These are phyloP conservation scores for Scaptomyza graminum DNA, from an alignment of 1,140 invertebrate species.

Conservation along the genomic window DNA sequence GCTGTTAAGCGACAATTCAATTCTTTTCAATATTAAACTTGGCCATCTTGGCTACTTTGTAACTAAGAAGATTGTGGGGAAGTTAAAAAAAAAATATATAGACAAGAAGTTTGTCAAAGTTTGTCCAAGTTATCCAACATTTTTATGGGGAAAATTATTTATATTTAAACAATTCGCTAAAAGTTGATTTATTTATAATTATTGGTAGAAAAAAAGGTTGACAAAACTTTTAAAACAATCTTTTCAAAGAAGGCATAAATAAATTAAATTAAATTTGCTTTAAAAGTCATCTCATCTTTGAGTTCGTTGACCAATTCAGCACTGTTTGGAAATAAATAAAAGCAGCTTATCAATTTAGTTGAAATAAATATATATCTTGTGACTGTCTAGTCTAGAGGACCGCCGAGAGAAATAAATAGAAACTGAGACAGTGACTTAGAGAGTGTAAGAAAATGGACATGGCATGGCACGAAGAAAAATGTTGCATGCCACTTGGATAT, in stretches of 20 bases:
- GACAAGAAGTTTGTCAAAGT: not conserved
- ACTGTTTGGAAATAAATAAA: conserved; percentile 34
- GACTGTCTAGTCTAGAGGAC: conserved; percentile 29
- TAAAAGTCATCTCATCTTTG: not conserved
- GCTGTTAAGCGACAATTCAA: not conserved
- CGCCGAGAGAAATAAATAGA: conserved; percentile 35
- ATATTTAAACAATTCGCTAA: too few relatives aligned
- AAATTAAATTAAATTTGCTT: not conserved
- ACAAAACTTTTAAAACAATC: not conserved
- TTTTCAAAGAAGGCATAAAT: not conserved
- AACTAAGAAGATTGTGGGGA: not conserved
- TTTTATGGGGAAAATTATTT: not conserved
- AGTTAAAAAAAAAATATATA: not conserved
- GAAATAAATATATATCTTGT: conserved; percentile 44
- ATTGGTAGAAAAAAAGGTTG: not conserved
- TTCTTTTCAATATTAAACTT: conserved; percentile 4
- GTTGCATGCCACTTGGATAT: conserved; percentile 77
- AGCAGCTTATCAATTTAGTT: conserved; percentile 32
- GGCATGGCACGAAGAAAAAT: conserved; percentile 57
- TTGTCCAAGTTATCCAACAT: not conserved
- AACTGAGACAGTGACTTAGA: not conserved
- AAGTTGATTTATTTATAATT: too few relatives aligned
- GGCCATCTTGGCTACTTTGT: conserved; percentile 8
- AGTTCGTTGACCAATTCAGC: conserved; percentile 18
- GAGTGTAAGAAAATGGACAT: conserved; percentile 18